Percentiles rank a stretch among this genome's conserved stretches.
Conservation (phyloP, 2,888 invertebrate species). For the Pandemis heparana region DNA sequence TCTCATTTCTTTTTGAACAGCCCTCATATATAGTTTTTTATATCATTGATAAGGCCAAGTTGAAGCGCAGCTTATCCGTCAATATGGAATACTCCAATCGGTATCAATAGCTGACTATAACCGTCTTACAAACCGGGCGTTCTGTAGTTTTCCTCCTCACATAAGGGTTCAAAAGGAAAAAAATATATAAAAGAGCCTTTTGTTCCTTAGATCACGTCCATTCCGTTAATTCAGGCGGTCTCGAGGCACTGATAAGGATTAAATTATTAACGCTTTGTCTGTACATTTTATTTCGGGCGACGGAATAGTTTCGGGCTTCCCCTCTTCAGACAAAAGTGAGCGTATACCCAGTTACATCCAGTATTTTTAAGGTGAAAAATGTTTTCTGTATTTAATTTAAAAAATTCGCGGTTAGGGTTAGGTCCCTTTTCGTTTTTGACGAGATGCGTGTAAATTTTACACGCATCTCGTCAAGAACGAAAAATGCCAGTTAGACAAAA, state of each 20-base stretch:
- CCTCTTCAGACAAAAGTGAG: too few relatives aligned
- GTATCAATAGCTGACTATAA: neutral
- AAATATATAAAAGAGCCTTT: slow-evolving; percentile 21
- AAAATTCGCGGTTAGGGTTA: too few relatives aligned
- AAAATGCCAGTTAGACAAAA: too few relatives aligned
- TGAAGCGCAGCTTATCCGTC: neutral
- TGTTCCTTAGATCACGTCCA: slow-evolving; percentile 54
- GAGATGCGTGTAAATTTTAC: too few relatives aligned
- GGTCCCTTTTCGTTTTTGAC: too few relatives aligned
- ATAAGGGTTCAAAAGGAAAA: slow-evolving; percentile 24
- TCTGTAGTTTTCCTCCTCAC: neutral
- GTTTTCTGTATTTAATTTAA: neutral
- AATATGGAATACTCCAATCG: neutral
- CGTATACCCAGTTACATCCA: neutral
- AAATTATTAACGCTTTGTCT: slow-evolving; percentile 59
- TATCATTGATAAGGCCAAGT: neutral
- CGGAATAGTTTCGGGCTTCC: slow-evolving; percentile 13
- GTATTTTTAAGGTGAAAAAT: neutral
- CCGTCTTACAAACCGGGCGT: slow-evolving; percentile 1
- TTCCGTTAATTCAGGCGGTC: slow-evolving; percentile 62
- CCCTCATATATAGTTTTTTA: too few relatives aligned
- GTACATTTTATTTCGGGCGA: slow-evolving; percentile 40
- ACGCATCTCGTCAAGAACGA: too few relatives aligned
- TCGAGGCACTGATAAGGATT: slow-evolving; percentile 62
- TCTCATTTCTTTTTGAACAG: too few relatives aligned